Evolutionary conservation across 1,140 invertebrate genomes (phyloP).

Genomic region (Diplogasteroides magnus): DNA sequence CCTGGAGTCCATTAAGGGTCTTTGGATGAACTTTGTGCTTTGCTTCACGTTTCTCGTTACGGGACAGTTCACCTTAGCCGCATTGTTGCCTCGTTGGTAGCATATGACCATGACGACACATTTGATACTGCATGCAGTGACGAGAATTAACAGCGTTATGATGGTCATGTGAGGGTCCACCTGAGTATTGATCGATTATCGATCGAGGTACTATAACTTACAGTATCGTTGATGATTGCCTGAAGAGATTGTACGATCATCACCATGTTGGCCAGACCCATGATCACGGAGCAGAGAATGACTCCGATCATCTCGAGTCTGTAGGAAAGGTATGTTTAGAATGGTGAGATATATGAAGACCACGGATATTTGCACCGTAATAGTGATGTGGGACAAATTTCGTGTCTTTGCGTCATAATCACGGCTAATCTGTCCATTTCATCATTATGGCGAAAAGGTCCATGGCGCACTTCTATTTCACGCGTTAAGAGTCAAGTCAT

Average conservation of each 20-base stretch:
- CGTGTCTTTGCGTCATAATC: too few relatives aligned
- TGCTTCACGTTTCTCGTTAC: neutral
- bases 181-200: too few relatives aligned
- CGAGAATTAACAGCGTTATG: constrained; percentile 26
- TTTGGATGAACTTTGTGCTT: too few relatives aligned
- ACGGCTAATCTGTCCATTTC: too few relatives aligned
- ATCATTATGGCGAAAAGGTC: too few relatives aligned
- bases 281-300: constrained; percentile 34
- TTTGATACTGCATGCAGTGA: constrained; percentile 24
- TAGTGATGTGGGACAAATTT: too few relatives aligned
- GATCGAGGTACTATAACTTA: too few relatives aligned
- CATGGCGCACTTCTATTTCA: too few relatives aligned
- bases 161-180: constrained; percentile 27
- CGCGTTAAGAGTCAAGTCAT: neutral
- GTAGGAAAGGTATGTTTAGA: neutral
- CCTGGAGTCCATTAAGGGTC: too few relatives aligned
- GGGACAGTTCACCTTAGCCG: neutral
- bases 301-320: constrained; percentile 32
- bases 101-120: constrained; percentile 25
- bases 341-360: neutral
- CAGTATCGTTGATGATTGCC: constrained; percentile 27
- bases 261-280: constrained; percentile 36
- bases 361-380: too few relatives aligned
- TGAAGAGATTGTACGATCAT: constrained; percentile 36
- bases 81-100: constrained; percentile 21